Conservation (phyloP, 2,888 invertebrate genomes). For the Melipona bicolor region DNA sequence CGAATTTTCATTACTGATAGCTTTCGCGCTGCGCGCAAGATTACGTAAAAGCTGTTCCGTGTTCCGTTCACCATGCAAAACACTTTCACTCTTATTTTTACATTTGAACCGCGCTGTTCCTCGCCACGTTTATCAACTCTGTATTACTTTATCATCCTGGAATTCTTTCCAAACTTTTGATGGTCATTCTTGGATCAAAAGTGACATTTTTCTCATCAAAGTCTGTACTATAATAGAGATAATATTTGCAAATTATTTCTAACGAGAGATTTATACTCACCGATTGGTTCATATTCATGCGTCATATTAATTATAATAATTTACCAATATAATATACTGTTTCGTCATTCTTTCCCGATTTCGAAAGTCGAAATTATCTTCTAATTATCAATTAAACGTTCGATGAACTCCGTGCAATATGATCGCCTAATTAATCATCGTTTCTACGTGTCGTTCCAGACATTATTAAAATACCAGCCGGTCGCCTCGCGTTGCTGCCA, state of each 20-base stretch:
- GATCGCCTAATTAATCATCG: neutral
- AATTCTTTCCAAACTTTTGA: too few species aligned
- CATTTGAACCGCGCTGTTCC: too few species aligned
- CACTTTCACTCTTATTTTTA: neutral
- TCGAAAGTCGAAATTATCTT: too few species aligned
- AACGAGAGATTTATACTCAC: too few species aligned
- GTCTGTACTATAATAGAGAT: too few species aligned
- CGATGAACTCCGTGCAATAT: neutral
- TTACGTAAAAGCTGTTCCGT: neutral
- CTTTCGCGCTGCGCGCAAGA: neutral
- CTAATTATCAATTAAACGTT: neutral
- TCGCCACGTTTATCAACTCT: neutral
- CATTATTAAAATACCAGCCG: neutral
- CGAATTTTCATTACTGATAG: conserved; percentile 38
- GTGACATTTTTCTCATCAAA: too few species aligned
- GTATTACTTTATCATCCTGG: too few species aligned
- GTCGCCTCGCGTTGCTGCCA: neutral
- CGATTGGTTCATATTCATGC: too few species aligned
- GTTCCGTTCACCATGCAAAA: neutral
- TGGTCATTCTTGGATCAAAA: too few species aligned
- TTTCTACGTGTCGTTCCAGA: neutral
- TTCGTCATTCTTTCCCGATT: too few species aligned
- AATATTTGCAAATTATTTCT: too few species aligned
- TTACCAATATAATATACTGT: neutral
- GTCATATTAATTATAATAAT: neutral